A percentile compares a stretch with the other conserved stretches of the same genome.
These are phyloP conservation scores for Sarotherodon lohbergeri DNA, from an alignment of 2,113 vertebrate species.

Conservation along the genomic window DNA sequence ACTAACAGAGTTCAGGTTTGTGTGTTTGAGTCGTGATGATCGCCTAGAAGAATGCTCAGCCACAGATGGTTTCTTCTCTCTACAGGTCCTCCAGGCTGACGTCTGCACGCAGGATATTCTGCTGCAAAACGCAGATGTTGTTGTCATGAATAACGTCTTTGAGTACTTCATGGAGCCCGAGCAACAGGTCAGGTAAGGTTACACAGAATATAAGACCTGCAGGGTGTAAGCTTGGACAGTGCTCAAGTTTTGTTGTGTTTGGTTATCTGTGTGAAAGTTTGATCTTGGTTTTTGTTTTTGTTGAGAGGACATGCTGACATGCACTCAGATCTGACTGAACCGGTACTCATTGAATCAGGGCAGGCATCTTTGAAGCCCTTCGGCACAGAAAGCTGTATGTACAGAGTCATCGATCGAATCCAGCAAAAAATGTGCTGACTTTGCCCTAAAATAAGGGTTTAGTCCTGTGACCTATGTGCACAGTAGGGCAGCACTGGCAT, in stretches of 20 bases:
- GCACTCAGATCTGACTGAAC: not conserved
- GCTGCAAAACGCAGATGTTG: slow-evolving; percentile 82
- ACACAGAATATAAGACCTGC: not conserved
- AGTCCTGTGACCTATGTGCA: not conserved
- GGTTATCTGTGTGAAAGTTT: not conserved
- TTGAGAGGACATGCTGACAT: not conserved
- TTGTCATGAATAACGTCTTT: slow-evolving; percentile 96
- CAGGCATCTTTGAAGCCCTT: not conserved
- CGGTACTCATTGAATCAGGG: not conserved
- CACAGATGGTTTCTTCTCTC: not conserved
- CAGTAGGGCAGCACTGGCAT: not conserved
- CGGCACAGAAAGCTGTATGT: not conserved
- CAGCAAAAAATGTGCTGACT: not conserved
- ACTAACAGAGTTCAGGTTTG: slow-evolving; percentile 80
- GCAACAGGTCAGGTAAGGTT: slow-evolving; percentile 80
- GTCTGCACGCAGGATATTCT: slow-evolving; percentile 79
- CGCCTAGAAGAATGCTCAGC: not conserved
- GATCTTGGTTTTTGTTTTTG: not conserved
- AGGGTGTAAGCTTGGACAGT: not conserved
- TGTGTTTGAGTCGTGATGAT: not conserved
- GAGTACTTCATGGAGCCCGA: slow-evolving; percentile 88
- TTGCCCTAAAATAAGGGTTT: not conserved
- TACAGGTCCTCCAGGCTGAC: slow-evolving; percentile 84
- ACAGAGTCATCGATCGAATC: not conserved
- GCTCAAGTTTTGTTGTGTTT: not conserved